A percentile compares a stretch with the other conserved stretches of the same genome.
Conservation (phyloP, 2,888 invertebrate genomes). For the Rhynchonema sp. region DNA sequence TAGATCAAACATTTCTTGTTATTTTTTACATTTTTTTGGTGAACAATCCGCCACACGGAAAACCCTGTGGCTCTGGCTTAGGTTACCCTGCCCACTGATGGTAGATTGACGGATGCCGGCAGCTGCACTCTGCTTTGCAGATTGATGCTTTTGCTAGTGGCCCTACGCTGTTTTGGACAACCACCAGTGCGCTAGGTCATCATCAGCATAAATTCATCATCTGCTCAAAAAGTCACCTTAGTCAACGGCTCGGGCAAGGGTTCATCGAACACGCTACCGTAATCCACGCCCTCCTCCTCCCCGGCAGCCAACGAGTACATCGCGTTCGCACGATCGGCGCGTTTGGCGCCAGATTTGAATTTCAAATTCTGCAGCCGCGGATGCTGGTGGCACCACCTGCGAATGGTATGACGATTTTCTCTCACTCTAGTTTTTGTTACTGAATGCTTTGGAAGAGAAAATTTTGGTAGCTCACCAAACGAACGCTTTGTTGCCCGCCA, state of each 20-base stretch:
- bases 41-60: no score
- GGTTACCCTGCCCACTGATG: no score
- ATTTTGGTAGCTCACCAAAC: conserved; percentile 37
- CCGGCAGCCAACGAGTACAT: conserved; percentile 44
- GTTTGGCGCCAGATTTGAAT: conserved; percentile 62
- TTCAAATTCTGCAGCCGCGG: conserved; percentile 60
- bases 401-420: conserved; percentile 4
- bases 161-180: no score
- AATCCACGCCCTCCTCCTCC: conserved; percentile 11
- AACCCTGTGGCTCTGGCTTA: no score
- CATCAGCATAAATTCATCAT: no score
- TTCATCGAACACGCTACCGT: conserved; percentile 29
- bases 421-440: not conserved
- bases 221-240: not conserved
- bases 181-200: no score
- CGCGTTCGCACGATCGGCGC: conserved; percentile 81
- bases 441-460: not conserved
- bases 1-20: no score
- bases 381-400: conserved; percentile 75
- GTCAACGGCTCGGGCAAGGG: not conserved
- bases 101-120: no score
- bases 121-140: no score
- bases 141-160: no score
- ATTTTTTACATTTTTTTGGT: no score
- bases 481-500: conserved; percentile 91